Evolutionary conservation across 2,797 vertebrate genomes (phyloP), one percentile per base, ranked within the genome.

Genomic region (Hybognathus amarus): DNA sequence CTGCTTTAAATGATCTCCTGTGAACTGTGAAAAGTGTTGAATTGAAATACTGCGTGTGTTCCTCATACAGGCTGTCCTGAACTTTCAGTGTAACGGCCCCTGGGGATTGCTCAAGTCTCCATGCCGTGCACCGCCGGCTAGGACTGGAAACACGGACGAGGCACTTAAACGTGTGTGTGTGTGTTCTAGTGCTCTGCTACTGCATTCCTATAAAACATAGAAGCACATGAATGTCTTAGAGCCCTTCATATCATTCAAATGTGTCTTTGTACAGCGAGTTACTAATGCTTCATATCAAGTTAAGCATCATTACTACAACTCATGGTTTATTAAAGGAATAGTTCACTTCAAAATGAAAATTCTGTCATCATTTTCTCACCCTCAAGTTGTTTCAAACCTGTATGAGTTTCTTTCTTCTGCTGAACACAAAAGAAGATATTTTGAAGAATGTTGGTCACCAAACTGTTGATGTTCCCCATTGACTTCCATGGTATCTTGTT

Each of bases 151-250:
- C 38, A 69, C 6, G 38, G 82, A 75, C 64, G 38, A 69, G 74
- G 45, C 82, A 77, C 81, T 87, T 67, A 22, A 86, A 27, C 1
- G 52, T 50, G 15, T 50, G 47, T 52, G 64, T 68, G 64, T 89
- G 80, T 90, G 66, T 79, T 77, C 68, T 33, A 24, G 88, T 85
- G 85, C 80, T 88, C 86, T 77, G 69, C 56, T 85, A 86, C 86
- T 78, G 45, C 40, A 84, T 88, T 86, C 81, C 89, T 82, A 79
- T 71, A 20, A 74, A 64, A 67, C 38, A 66, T 3, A 66, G 11
- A 66, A 66, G n/a, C 2, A 47, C 22, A 63, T 15, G 12, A 36
- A 73, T 3, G 2, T 17, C 42, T 63, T 22, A 2, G 8, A 78
- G 42, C 18, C 24, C 24, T 47, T 66, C 38, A 45, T 15, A 78